Conservation (phyloP, 2,888 invertebrate genomes). For the Adelphocoris suturalis region DNA sequence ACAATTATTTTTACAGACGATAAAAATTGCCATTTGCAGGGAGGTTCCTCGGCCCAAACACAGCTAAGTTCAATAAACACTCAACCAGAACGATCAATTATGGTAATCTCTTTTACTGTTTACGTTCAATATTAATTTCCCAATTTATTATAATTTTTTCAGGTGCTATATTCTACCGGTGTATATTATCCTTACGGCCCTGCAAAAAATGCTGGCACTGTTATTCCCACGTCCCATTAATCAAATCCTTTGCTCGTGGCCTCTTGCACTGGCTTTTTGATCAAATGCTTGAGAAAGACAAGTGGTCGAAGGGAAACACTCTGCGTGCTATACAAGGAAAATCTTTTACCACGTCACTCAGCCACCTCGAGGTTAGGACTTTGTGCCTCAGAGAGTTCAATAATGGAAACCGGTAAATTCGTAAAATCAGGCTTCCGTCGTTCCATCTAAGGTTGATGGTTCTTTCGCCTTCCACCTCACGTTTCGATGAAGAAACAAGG, state of each 20-base stretch:
- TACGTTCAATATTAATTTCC: too few relatives aligned
- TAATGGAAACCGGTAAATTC: conserved; percentile 47
- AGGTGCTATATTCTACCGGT: too few relatives aligned
- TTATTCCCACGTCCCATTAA: too few relatives aligned
- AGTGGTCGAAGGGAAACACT: neutral
- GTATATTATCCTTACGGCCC: too few relatives aligned
- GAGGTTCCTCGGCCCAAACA: too few relatives aligned
- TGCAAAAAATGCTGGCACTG: too few relatives aligned
- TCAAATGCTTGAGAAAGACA: neutral
- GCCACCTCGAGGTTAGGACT: neutral
- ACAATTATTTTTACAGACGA: too few relatives aligned
- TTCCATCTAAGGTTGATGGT: neutral
- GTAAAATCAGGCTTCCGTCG: neutral
- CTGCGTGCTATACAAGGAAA: neutral
- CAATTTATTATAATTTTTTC: too few relatives aligned
- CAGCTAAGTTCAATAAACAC: too few relatives aligned
- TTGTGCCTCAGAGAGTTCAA: neutral
- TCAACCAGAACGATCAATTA: too few relatives aligned
- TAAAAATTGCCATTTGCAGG: too few relatives aligned
- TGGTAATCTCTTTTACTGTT: too few relatives aligned
- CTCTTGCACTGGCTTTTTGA: neutral
- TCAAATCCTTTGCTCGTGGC: neutral
- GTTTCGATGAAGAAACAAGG: neutral
- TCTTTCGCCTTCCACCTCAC: neutral
- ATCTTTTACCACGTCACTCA: conserved; percentile 25